Evolutionary conservation across 1,140 invertebrate genomes (phyloP).

Genomic region (Zaprionus nigranus): DNA sequence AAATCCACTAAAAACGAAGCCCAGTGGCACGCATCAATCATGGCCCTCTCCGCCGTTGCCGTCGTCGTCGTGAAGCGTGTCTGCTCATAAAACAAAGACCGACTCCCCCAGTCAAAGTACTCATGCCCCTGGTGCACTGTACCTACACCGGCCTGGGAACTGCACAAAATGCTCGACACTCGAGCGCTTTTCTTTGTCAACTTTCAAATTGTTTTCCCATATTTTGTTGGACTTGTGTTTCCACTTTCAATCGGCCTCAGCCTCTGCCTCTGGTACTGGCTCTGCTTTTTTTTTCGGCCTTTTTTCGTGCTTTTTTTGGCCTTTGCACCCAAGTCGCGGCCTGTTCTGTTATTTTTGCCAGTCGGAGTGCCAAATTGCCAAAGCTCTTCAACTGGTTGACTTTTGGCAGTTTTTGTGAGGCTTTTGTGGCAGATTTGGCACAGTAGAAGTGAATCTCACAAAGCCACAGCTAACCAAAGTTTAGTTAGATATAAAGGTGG

Average conservation of each 20-base stretch:
- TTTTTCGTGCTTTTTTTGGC: not conserved
- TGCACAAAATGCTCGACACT: conserved; percentile 11
- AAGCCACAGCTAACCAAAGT: not conserved
- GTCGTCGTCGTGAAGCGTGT: conserved; percentile 41
- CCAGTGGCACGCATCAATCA: conserved; percentile 67
- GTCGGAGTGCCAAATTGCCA: conserved; percentile 20
- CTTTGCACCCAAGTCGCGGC: conserved; percentile 12
- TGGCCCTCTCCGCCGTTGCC: conserved; percentile 27
- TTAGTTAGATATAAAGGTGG: not conserved
- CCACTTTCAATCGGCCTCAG: not conserved
- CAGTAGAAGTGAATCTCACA: not conserved
- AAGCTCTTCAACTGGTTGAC: conserved; percentile 51
- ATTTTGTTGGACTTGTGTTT: conserved; percentile 47
- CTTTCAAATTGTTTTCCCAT: conserved; percentile 75
- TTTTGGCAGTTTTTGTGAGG: conserved; percentile 35
- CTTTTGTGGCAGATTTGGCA: conserved; percentile 28
- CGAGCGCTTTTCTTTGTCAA: conserved; percentile 63
- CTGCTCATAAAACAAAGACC: conserved; percentile 71
- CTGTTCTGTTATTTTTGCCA: not conserved
- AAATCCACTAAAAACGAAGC: conserved; percentile 71
- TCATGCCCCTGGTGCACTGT: not conserved
- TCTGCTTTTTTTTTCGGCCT: not conserved
- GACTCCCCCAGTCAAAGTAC: not conserved
- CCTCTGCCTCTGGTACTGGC: not conserved
- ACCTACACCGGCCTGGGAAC: not conserved